Conservation (phyloP, 2,888 invertebrate species). For the Corbicula japonica region DNA sequence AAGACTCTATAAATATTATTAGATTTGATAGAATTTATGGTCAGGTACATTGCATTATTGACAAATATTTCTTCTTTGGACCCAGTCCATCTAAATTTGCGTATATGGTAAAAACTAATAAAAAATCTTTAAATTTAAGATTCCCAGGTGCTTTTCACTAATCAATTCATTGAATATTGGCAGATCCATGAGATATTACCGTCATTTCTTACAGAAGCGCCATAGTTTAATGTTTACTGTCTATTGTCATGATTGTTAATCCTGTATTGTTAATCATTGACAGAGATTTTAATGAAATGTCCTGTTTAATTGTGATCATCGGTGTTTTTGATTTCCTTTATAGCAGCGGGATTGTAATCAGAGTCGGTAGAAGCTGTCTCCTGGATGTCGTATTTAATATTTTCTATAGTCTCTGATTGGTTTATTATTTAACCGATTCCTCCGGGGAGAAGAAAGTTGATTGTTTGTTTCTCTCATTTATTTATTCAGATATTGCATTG, state of each 20-base stretch:
- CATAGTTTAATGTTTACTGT: no score
- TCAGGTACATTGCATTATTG: not conserved
- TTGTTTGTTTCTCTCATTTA: constrained; percentile 1
- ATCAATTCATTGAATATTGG: no score
- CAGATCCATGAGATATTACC: no score
- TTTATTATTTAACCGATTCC: constrained; percentile 7
- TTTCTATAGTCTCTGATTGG: constrained; percentile 6
- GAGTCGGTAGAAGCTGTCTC: no score
- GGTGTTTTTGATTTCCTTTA: constrained; percentile 1
- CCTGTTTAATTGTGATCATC: constrained; percentile 22
- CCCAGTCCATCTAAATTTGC: not conserved
- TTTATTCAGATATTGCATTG: not conserved
- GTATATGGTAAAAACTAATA: not conserved
- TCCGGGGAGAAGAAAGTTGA: constrained; percentile 4
- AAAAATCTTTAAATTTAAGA: constrained; percentile 4
- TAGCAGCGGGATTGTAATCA: no score
- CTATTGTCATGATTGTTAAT: no score
- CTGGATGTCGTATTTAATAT: no score
- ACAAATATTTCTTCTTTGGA: not conserved
- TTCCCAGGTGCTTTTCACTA: no score
- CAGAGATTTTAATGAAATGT: no score
- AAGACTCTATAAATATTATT: not conserved
- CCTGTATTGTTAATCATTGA: no score
- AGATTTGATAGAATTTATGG: constrained; percentile 5
- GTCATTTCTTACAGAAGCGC: no score